Conservation (phyloP, 2,113 vertebrate species). For the Egretta garzetta region DNA sequence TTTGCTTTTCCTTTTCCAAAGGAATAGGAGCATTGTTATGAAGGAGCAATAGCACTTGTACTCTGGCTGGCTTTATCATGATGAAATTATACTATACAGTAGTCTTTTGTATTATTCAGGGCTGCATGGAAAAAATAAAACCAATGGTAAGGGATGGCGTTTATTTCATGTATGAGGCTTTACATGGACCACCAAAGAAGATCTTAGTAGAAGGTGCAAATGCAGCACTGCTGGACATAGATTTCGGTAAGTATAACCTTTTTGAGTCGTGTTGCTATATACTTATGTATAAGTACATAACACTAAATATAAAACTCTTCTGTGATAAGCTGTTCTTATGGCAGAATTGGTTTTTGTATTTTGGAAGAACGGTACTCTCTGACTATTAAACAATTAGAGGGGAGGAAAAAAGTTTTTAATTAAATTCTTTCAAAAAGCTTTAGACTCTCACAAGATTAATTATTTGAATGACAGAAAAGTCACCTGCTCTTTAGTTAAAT, state of each 20-base stretch:
- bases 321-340: background rate
- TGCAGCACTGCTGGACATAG: slow-evolving; percentile 93
- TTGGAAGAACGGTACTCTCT: background rate
- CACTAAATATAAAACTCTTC: background rate
- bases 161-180: slow-evolving; percentile 94
- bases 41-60: background rate
- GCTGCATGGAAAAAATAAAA: slow-evolving; percentile 88
- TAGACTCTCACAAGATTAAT: background rate
- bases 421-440: background rate
- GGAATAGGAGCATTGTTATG: background rate
- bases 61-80: background rate
- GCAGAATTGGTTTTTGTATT: background rate
- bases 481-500: background rate
- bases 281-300: background rate
- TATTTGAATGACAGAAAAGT: background rate
- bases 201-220: slow-evolving; percentile 98
- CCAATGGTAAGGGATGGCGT: slow-evolving; percentile 97
- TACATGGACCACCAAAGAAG: slow-evolving; percentile 92
- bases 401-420: background rate
- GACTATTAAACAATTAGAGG: background rate
- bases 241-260: slow-evolving; percentile 89
- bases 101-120: slow-evolving; percentile 71
- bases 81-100: background rate
- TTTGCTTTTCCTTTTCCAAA: background rate
- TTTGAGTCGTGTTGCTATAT: background rate